Percentiles rank a stretch among this genome's conserved stretches.
These are phyloP conservation scores for Cyclura pinguis DNA, from an alignment of 2,797 vertebrate species.

Conservation along the genomic window DNA sequence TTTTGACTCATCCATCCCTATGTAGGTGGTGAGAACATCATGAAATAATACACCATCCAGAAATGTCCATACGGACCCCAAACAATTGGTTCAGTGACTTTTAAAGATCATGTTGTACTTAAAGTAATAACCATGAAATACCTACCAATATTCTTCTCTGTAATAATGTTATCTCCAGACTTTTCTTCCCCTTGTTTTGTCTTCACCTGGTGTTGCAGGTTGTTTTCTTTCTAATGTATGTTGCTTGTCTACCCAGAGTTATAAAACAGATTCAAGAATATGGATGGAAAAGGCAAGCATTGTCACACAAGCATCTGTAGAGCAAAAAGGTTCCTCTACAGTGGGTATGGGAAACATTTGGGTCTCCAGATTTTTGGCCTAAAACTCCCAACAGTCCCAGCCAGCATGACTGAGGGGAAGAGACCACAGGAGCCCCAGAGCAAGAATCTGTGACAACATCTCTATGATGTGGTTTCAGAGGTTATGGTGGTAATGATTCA, in stretches of 20 bases:
- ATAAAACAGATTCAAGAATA: background rate
- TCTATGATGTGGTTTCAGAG: background rate
- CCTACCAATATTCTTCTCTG: background rate
- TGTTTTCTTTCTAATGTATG: background rate
- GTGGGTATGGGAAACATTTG: background rate
- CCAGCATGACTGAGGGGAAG: background rate
- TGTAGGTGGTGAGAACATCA: conserved; percentile 37
- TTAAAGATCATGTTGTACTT: background rate
- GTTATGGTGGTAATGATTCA: background rate
- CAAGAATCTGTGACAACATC: background rate
- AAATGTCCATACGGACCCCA: background rate
- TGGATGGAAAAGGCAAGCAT: background rate
- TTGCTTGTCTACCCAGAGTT: background rate
- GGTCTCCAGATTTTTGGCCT: background rate
- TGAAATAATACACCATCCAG: conserved; percentile 22
- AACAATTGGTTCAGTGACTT: conserved; percentile 7
- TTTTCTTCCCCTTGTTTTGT: too few relatives aligned
- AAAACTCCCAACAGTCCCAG: background rate
- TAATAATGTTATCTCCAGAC: background rate
- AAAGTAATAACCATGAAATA: background rate
- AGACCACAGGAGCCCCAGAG: background rate
- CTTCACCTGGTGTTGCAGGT: background rate
- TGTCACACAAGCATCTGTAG: background rate
- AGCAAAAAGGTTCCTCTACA: background rate
- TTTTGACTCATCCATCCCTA: background rate